Evolutionary conservation across 2,113 vertebrate species (phyloP).

Genomic region (Aphelocoma coerulescens): DNA sequence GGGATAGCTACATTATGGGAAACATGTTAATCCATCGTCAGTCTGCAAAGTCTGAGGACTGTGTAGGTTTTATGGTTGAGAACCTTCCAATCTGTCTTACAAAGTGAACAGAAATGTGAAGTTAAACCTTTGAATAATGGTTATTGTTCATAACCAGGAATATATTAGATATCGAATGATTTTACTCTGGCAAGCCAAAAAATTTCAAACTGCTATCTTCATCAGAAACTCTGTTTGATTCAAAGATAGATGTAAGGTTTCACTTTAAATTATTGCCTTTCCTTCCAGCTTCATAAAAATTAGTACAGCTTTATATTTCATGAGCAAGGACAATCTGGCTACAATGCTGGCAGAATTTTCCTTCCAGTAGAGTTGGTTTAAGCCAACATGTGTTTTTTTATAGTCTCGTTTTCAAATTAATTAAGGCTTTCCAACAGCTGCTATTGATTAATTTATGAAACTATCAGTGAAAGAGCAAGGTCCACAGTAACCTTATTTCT

Average conservation of each 20-base stretch:
- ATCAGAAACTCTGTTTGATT: not conserved
- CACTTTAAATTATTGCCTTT: not conserved
- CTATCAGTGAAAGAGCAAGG: not conserved
- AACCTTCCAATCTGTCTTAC: not conserved
- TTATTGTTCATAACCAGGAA: not conserved
- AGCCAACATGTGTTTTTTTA: not conserved
- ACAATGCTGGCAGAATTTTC: not conserved
- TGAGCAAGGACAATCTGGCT: not conserved
- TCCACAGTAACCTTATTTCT: not conserved
- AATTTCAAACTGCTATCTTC: not conserved
- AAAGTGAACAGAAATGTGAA: not conserved
- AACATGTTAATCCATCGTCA: not conserved
- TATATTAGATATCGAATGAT: not conserved
- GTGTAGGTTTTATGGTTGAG: not conserved
- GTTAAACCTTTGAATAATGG: not conserved
- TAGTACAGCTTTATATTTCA: not conserved
- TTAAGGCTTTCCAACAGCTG: not conserved
- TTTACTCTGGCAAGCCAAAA: not conserved
- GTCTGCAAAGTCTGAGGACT: not conserved
- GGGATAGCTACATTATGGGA: not conserved
- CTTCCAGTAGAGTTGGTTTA: not conserved
- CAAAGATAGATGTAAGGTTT: not conserved
- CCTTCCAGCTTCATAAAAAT: not conserved
- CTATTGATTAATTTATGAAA: not conserved
- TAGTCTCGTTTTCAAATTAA: not conserved